phyloP scores from a whole-genome alignment of 2,888 invertebrate species.

The Meliscaeva auricollis region DNA sequence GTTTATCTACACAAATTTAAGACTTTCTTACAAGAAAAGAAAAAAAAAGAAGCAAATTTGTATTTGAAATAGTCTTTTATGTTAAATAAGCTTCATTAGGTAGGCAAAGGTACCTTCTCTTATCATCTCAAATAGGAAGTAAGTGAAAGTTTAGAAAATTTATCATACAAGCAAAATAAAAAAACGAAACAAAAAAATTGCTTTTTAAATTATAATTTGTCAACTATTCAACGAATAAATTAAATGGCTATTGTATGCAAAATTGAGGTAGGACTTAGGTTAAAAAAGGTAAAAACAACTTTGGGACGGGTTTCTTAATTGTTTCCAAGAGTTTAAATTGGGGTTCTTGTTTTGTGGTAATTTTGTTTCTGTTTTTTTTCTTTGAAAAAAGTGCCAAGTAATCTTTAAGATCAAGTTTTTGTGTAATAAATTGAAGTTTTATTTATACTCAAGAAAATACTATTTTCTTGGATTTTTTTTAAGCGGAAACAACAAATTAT shows the following conservation, averaged over 20 bases:
- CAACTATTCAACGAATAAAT: neutral
- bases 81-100: neutral
- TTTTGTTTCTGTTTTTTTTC: too few species aligned
- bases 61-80: neutral
- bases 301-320: too few species aligned
- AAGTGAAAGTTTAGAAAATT: constrained; percentile 33
- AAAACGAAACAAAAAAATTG: neutral
- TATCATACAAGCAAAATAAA: neutral
- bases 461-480: too few species aligned
- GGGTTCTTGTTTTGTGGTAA: too few species aligned
- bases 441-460: too few species aligned
- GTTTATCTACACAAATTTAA: too few species aligned
- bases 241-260: constrained; percentile 7
- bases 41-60: neutral
- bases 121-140: neutral
- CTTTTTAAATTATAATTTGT: constrained; percentile 18
- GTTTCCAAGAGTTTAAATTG: too few species aligned
- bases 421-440: too few species aligned
- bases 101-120: neutral
- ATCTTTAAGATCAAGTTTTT: too few species aligned
- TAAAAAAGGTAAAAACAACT: too few species aligned
- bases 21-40: neutral
- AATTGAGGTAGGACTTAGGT: constrained; percentile 2
- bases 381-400: too few species aligned
- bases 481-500: too few species aligned